A percentile compares a stretch with the other conserved stretches of the same genome.
Evolutionary conservation across 2,797 vertebrate species (phyloP).

Genomic region (Muraenolepis orangiensis): DNA sequence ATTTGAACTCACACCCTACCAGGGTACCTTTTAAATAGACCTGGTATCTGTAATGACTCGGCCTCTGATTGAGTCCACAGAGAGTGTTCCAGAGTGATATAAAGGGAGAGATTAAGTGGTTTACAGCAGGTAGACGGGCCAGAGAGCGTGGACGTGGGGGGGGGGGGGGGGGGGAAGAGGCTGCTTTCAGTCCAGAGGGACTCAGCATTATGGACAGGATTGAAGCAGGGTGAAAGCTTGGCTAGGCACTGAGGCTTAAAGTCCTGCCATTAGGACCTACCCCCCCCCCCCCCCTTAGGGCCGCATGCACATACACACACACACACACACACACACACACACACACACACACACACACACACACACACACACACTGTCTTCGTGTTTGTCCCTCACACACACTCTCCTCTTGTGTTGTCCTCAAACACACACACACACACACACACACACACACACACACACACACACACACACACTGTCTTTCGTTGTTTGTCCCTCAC

Average conservation of each 20-base stretch:
- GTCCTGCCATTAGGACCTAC: not conserved
- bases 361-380: no score
- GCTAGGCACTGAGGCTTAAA: slow-evolving; percentile 28
- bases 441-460: no score
- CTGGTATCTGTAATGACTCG: slow-evolving; percentile 45
- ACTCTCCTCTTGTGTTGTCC: no score
- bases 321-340: no score
- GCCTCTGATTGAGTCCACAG: slow-evolving; percentile 42
- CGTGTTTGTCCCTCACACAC: no score
- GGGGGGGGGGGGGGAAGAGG: slow-evolving; percentile 62
- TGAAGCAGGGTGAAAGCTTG: slow-evolving; percentile 54
- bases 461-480: no score
- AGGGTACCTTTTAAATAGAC: slow-evolving; percentile 43
- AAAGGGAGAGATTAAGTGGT: slow-evolving; percentile 60
- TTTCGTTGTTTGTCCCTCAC: no score
- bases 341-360: no score
- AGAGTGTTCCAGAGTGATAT: slow-evolving; percentile 28
- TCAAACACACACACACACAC: no score
- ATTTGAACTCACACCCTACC: slow-evolving; percentile 14
- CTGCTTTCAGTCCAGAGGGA: slow-evolving; percentile 63
- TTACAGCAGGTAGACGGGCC: slow-evolving; percentile 68
- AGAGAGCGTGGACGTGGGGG: slow-evolving; percentile 55
- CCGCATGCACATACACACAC: no score
- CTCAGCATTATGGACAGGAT: slow-evolving; percentile 56
- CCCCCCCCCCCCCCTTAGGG: not conserved